Evolutionary conservation across 2,888 invertebrate genomes (phyloP), one percentile per base, ranked within the genome.

Genomic region (Drosophila suboccidentalis): DNA sequence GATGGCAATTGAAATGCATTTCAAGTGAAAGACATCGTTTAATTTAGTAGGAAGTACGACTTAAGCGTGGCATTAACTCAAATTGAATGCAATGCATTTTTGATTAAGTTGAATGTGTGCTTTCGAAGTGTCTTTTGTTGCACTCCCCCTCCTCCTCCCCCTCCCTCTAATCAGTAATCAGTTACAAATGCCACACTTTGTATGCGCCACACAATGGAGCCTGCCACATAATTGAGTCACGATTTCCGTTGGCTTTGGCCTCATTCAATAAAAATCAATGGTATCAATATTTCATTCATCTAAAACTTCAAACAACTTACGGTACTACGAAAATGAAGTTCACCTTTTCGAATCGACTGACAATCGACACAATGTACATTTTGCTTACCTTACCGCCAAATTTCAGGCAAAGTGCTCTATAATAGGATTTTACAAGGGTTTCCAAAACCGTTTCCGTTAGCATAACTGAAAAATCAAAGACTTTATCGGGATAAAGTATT

Each of bases 71-170:
- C 55, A 79, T 71, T 79, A 75, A 46, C 66, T 68, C 66, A 61
- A 75, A 69, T 80, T 72, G 71, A 88, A 87, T 83, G 73, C 71
- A 60, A 59, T 74, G 75, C 71, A 74, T 80, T 83, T 86, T 61
- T 73, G 89, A 78, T 84, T 68, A 70, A 50, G 59, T 78, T 69
- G 46, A 54, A 66, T 51, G 38, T 38, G 50, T 32, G 54, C 57
- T 57, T 61, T 62, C 39, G 70, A 57, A 38, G 59, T 41, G 44
- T 26, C 46, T 43, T 60, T 55, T 67, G 51, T 63, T 55, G 34
- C 9, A 11, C 17, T 17, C 1, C 9, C 38, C 4, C 17, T 15
- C 2, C 8, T n/a, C 26, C n/a, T 8, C 1, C 22, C 6, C 1
- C 34, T 2, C 1, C 1, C 41, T 41, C 22, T 49, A 34, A 32